Conservation (phyloP, 2,888 invertebrate genomes). For the Allolobophora icterica region DNA sequence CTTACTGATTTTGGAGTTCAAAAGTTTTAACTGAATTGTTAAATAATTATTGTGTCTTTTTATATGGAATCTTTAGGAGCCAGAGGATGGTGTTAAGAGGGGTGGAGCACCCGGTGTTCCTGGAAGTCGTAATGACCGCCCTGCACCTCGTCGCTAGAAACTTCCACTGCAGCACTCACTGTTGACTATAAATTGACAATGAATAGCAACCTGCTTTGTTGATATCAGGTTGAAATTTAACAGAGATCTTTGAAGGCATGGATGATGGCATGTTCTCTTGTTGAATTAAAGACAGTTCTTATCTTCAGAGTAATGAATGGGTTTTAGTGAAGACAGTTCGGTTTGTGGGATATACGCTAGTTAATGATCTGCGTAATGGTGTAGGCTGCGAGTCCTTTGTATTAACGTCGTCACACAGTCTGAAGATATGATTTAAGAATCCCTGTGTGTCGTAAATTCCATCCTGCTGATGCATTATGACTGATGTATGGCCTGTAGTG, state of each 20-base stretch:
- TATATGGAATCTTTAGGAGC: not conserved
- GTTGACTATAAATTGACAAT: not conserved
- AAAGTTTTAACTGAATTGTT: not conserved
- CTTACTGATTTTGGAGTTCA: not conserved
- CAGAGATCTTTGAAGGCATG: not conserved
- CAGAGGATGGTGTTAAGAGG: not conserved
- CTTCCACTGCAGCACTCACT: not conserved
- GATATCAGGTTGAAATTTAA: not conserved
- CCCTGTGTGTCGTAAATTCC: not conserved
- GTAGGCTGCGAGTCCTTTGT: not conserved
- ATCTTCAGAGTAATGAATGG: not conserved
- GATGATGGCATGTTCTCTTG: not conserved
- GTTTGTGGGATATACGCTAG: not conserved
- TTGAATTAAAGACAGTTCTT: conserved; percentile 8
- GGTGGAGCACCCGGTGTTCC: not conserved
- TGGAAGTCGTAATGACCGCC: not conserved
- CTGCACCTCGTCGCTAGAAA: conserved; percentile 25
- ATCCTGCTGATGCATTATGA: not conserved
- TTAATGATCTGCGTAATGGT: not conserved
- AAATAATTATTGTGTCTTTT: not conserved
- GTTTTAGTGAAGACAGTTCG: not conserved
- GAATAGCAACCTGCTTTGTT: not conserved
- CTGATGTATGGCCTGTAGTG: not conserved
- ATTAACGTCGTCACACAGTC: not conserved
- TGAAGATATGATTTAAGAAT: not conserved